Base-by-base conservation (phyloP, 2,113 vertebrate species). In the Oophaga pumilio region DNA sequence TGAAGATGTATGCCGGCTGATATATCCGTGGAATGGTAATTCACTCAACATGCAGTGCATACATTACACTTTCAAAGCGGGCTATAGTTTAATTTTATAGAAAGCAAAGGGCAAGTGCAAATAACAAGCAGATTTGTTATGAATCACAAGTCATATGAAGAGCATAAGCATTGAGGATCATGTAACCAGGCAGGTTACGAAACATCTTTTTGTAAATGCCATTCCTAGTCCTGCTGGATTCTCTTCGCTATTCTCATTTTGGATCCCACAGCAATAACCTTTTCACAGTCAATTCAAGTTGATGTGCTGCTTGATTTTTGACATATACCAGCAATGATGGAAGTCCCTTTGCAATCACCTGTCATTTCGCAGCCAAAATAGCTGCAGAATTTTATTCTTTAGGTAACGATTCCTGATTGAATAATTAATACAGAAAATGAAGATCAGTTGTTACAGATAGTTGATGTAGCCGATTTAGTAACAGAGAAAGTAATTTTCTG, bases 1-100 rank as follows among this genome's bases (percentile, higher is more conserved):
- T 68, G 18, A 69, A 77, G 18, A 80, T 56, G n/a, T 86, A 79
- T 86, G 57, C 10, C 62, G 18, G 62, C 62, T 86, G 59, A 78
- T 64, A 43, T 77, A 78, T 49, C 24, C 20, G 0, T 53, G 73
- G n/a, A 22, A 79, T 79, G 85, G 28, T 68, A 56, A 73, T 78
- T 79, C 5, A 68, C 3, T 68, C 49, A 28, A 18, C 85, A 66
- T 49, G 20, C 62, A 62, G 68, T 52, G 59, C 78, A 86, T 86
- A 22, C 59, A 24, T 86, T 86, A 66, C 74, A 66, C 56, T 17
- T 43, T 60, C 14, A 85, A 62, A 52, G 17, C 83, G 50, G 8
- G 83, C 22, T 49, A 43, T 20, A 24, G 18, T 33, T 15, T 85
- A 28, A 76, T 85, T 53, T 33, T 43, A 49, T 74, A 84, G 53